Percentiles rank a stretch among this genome's conserved stretches.
Conservation (phyloP, 2,113 vertebrate genomes). For the Eidolon helvum region DNA sequence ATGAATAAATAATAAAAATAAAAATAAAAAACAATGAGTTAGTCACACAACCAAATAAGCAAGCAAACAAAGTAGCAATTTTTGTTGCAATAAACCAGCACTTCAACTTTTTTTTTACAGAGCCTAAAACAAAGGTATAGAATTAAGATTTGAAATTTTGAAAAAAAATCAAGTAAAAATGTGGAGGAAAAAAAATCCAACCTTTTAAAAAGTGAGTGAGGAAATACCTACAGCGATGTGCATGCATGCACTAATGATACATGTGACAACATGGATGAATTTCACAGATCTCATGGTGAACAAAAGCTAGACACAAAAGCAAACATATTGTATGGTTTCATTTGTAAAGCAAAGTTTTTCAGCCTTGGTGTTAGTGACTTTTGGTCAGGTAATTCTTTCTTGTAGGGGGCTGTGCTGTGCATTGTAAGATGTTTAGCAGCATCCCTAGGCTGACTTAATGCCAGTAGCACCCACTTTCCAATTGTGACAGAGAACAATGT, state of each 20-base stretch:
- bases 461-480: not conserved
- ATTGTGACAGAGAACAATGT: not conserved
- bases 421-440: not conserved
- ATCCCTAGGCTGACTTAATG: not conserved
- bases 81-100: not conserved
- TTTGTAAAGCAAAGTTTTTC: not conserved
- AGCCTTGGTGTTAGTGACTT: not conserved
- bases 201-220: not conserved
- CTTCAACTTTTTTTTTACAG: not conserved
- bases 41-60: not conserved
- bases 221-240: not conserved
- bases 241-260: not conserved
- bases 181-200: fast-evolving
- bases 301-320: not conserved
- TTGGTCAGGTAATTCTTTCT: not conserved
- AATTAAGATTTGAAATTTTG: not conserved
- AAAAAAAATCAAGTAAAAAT: not conserved
- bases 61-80: not conserved
- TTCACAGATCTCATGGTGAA: not conserved
- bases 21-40: not conserved
- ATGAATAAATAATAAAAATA: not conserved
- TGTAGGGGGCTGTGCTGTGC: not conserved
- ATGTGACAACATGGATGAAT: fast-evolving
- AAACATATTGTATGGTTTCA: not conserved
- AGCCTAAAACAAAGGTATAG: not conserved